These are phyloP conservation scores for Cryptops parisi DNA, from an alignment of 2,888 invertebrate genomes.

Conservation along the genomic window DNA sequence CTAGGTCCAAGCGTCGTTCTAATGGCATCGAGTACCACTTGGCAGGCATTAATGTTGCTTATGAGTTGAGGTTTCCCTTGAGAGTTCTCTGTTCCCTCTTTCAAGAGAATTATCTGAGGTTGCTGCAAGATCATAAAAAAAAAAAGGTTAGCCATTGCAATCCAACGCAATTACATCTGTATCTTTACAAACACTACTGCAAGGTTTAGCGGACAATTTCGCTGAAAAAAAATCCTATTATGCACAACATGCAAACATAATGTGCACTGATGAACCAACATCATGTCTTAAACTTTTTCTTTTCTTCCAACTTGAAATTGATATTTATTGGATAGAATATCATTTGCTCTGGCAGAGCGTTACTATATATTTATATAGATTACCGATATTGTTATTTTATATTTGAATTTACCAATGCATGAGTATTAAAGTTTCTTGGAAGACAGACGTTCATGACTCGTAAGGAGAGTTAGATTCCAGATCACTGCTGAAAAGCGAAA, in stretches of 20 bases:
- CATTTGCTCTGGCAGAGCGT: too few species aligned
- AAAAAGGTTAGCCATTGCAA: not conserved
- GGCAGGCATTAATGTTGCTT: conserved; percentile 96
- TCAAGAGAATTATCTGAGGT: conserved; percentile 92
- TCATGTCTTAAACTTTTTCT: too few species aligned
- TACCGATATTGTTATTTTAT: too few species aligned
- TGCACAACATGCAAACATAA: not conserved
- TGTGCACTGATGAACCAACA: not conserved
- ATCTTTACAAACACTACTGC: not conserved
- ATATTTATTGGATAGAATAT: too few species aligned
- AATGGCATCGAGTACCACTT: conserved; percentile 86
- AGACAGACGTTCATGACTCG: too few species aligned
- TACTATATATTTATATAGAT: too few species aligned
- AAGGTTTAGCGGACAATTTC: not conserved
- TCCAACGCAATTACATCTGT: not conserved
- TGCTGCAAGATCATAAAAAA: conserved; percentile 41
- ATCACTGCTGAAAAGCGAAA: too few species aligned
- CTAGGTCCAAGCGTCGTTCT: conserved; percentile 95
- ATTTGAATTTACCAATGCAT: too few species aligned
- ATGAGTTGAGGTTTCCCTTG: conserved; percentile 93
- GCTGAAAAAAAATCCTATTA: too few species aligned
- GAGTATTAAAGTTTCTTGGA: too few species aligned
- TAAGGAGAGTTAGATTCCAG: too few species aligned
- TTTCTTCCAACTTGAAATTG: too few species aligned
- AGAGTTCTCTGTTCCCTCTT: conserved; percentile 92